These are phyloP conservation scores for Asbolus verrucosus DNA, from an alignment of 1,140 invertebrate genomes.

Conservation along the genomic window DNA sequence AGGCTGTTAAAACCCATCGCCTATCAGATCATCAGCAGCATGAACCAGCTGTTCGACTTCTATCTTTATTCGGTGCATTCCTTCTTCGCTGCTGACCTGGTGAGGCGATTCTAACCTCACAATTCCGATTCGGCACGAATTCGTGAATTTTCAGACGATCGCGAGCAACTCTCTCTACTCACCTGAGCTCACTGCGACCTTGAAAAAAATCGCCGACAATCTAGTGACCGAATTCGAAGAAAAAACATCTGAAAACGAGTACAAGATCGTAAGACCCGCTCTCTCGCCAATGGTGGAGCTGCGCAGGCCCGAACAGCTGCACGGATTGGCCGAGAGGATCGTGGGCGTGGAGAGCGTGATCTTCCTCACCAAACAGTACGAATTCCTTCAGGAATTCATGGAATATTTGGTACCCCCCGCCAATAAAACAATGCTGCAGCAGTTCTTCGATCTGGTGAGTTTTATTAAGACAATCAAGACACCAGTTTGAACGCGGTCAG, in stretches of 20 bases:
- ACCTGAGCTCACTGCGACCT: slow-evolving; percentile 76
- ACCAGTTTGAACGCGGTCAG: slow-evolving; percentile 75
- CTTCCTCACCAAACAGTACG: slow-evolving; percentile 89
- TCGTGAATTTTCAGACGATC: slow-evolving; percentile 63
- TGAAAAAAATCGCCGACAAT: slow-evolving; percentile 82
- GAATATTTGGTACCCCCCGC: slow-evolving; percentile 76
- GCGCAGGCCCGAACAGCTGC: slow-evolving; percentile 77
- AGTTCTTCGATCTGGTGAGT: slow-evolving; percentile 76
- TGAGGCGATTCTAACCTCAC: slow-evolving; percentile 64
- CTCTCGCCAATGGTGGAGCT: slow-evolving; percentile 81
- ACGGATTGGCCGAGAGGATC: slow-evolving; percentile 86
- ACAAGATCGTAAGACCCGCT: slow-evolving; percentile 72
- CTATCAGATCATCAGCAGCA: slow-evolving; percentile 88
- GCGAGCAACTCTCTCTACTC: slow-evolving; percentile 72
- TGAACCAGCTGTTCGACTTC: slow-evolving; percentile 96
- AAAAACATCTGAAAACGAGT: neutral
- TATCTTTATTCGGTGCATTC: slow-evolving; percentile 92
- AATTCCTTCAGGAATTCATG: slow-evolving; percentile 85
- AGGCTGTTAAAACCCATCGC: slow-evolving; percentile 90
- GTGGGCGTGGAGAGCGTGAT: slow-evolving; percentile 93
- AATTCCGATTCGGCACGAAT: neutral
- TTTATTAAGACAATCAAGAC: slow-evolving; percentile 44
- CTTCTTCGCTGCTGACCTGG: slow-evolving; percentile 87
- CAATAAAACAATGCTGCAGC: slow-evolving; percentile 77
- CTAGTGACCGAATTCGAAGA: slow-evolving; percentile 49